Evolutionary conservation across 2,888 invertebrate genomes (phyloP), one percentile per base, ranked within the genome.

Genomic region (Drosophila ochracea): DNA sequence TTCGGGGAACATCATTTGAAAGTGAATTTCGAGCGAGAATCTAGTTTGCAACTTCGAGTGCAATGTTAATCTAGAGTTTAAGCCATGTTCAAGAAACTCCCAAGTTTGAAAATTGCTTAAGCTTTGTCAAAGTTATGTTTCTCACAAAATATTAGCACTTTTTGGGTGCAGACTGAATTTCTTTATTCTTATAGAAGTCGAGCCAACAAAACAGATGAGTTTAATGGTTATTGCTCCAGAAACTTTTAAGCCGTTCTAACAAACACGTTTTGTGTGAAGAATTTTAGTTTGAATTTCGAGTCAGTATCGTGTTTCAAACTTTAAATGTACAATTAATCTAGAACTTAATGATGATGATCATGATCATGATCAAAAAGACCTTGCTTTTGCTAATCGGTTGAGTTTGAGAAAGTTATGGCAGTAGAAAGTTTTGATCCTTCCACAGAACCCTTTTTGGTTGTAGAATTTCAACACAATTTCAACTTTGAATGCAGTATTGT

Each of bases 361-460:
- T n/a, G n/a, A n/a, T n/a, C 1, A 30, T 19, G 11, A 0, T 3
- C 1, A 10, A 19, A 54, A 54, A 6, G 11, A 0, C 13, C 13
- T 4, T 11, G 3, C 28, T 47, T 21, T 35, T 37, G 53, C 47
- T 52, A 70, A 68, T 54, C 28, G 35, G 47, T 49, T 68, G 10
- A 31, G 43, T 13, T 25, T 53, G 43, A 53, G 35, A 61, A 68
- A 57, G 28, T 49, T 30, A 30, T 25, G 19, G 21, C 21, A 43
- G 5, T 13, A 0, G 43, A 21, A 13, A 43, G 3, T 43, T 43
- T 21, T 21, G 13, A 3, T 3, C 6, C 11, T 11, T 21, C 11
- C 21, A 3, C 21, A 21, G 3, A 21, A 3, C 0, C 21, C 6
- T 1, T 21, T 13, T 43, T 43, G 6, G 11, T 21, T 13, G 3